phyloP scores from a whole-genome alignment of 2,797 vertebrate species.

The Sebastes vulpes region DNA sequence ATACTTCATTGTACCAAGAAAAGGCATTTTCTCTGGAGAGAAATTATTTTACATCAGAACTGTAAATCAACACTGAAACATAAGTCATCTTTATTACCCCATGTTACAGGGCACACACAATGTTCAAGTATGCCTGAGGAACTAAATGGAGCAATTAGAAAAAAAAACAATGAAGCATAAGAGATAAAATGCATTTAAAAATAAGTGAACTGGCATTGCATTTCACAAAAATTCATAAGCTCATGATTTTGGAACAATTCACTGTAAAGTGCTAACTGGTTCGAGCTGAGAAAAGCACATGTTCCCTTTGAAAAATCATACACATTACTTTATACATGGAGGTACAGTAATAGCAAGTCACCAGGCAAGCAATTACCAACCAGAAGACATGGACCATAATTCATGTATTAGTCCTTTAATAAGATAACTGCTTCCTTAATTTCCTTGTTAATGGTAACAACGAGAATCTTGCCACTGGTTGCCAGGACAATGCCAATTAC shows the following conservation, averaged over 20 bases:
- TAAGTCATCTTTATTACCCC: conserved; percentile 83
- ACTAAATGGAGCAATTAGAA: conserved; percentile 78
- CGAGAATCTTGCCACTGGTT: conserved; percentile 80
- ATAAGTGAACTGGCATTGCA: conserved; percentile 85
- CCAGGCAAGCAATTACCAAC: conserved; percentile 85
- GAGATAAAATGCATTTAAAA: conserved; percentile 86
- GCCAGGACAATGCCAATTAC: conserved; percentile 84
- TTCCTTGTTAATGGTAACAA: conserved; percentile 85
- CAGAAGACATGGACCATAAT: conserved; percentile 86
- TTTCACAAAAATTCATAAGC: conserved; percentile 84
- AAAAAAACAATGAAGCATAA: conserved; percentile 54
- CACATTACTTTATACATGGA: conserved; percentile 80
- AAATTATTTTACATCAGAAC: conserved; percentile 78
- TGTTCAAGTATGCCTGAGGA: conserved; percentile 84
- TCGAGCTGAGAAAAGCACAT: conserved; percentile 80
- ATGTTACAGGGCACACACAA: conserved; percentile 82
- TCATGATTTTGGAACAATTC: conserved; percentile 86
- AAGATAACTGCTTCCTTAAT: conserved; percentile 86
- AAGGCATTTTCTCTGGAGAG: conserved; percentile 77
- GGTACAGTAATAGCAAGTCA: conserved; percentile 79
- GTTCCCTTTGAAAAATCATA: conserved; percentile 82
- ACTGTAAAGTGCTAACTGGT: conserved; percentile 86
- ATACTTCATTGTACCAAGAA: conserved; percentile 82
- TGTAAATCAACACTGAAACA: conserved; percentile 83
- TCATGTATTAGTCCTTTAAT: conserved; percentile 90